Base-by-base conservation (phyloP, 2,888 invertebrate genomes). In the Callyntrura guangdongensis region DNA sequence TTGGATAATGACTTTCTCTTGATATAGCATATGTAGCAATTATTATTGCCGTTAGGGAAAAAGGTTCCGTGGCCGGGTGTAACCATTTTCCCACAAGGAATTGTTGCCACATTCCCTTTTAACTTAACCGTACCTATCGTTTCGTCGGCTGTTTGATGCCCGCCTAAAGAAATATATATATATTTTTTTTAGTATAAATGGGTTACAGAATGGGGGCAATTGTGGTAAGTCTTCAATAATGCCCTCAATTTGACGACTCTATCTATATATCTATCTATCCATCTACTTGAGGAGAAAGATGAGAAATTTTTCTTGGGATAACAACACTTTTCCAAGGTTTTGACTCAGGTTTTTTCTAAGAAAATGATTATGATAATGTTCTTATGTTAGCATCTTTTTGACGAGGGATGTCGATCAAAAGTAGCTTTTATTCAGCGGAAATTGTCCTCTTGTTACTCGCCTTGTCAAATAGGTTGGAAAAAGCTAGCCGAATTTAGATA, bases 171-270 rank as follows among this genome's bases (percentile, higher is more conserved):
- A n/a, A 69, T 4, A 36, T 22, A 69, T 8, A 6, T 45, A 69
- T 69, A 69, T n/a, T 69, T n/a, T n/a, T n/a, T n/a, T n/a, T 27
- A 8, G 45, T 27, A 67, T 67, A 45, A 69, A 69, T 69, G 69
- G 25, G 25, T 14, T 14, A 22, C 3, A 25, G 53, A 79, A 53
- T 27, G 22, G 79, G 17, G 36, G 59, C 61, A 81, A 81, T 81
- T 81, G 56, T 69, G 69, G 69, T 59, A 56, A 81, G 59, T 81
- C 59, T 59, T 81, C 53, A 56, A 56, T 56, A 59, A 81, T n/a
- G 59, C 36, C 36, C n/a, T 8, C 79, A n/a, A n/a, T n/a, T n/a
- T n/a, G n/a, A n/a, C n/a, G n/a, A n/a, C n/a, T n/a, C n/a, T n/a
- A n/a, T n/a, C n/a, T n/a, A n/a, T n/a, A n/a, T n/a, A n/a, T n/a